phyloP scores from a whole-genome alignment of 2,797 vertebrate species.

The Harpagifer antarcticus region DNA sequence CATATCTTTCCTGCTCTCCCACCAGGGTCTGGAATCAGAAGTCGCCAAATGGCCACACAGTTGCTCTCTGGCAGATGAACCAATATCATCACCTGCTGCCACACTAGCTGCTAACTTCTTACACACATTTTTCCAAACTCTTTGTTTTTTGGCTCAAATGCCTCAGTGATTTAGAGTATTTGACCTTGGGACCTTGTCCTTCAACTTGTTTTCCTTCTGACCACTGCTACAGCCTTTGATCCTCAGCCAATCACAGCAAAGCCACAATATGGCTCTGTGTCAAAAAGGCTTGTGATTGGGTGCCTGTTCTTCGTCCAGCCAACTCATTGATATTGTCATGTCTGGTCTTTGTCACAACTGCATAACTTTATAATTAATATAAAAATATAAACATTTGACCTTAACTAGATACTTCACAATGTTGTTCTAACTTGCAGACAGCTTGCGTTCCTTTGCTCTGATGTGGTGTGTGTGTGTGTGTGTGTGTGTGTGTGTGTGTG shows the following conservation, averaged over 20 bases:
- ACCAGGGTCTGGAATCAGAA: constrained; percentile 30
- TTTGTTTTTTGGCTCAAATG: constrained; percentile 27
- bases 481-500: constrained; percentile 22
- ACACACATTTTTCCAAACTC: background rate
- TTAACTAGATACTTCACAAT: background rate
- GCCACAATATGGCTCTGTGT: constrained; percentile 29
- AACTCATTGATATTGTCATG: constrained; percentile 11
- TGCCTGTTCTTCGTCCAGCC: constrained; percentile 13
- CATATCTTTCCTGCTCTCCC: constrained; percentile 11
- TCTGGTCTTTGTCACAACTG: constrained; percentile 19
- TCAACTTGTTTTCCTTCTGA: constrained; percentile 27
- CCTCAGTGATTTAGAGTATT: constrained; percentile 23
- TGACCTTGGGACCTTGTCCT: constrained; percentile 15
- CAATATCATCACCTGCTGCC: constrained; percentile 45
- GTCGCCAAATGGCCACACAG: background rate
- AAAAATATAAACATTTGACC: constrained; percentile 22
- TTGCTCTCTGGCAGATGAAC: constrained; percentile 45
- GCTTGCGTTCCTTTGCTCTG: constrained; percentile 27
- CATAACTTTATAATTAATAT: constrained; percentile 2
- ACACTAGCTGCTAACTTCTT: constrained; percentile 8
- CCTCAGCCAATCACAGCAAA: constrained; percentile 45
- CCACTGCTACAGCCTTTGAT: constrained; percentile 30
- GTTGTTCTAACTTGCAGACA: constrained; percentile 21
- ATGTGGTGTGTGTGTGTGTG: constrained; percentile 3
- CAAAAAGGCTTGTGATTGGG: constrained; percentile 39